Evolutionary conservation across 1,140 invertebrate species (phyloP), one percentile per base, ranked within the genome.

Genomic region (Lucilia cuprina): DNA sequence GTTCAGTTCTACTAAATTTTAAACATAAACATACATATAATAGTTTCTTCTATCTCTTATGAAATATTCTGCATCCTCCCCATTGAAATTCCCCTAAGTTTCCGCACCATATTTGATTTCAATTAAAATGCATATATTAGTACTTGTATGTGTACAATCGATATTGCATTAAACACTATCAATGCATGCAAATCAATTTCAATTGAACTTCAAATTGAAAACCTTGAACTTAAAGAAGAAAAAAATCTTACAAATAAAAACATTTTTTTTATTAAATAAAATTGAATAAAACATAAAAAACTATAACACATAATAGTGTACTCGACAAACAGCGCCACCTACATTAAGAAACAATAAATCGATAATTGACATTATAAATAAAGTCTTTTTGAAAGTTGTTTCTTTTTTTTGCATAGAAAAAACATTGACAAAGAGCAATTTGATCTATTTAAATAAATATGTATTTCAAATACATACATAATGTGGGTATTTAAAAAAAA

Each of bases 191-290:
- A 70, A 70, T 21, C 65, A 21, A 70, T 70, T 70, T 70, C n/a
- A 70, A 70, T 70, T 70, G 65, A 70, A 21, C 65, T 70, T 70
- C 65, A 70, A 30, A 70, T 70, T 70, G 19, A 25, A 70, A 70
- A 70, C 65, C 65, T 70, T 70, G 65, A 70, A 70, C 65, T 21
- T 21, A 70, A 70, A 17, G 3, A 8, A 60, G 1, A 60, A 60
- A 60, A 60, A 60, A 30, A 30, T 30, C 14, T n/a, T n/a, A 17
- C 0, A 7, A 60, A 60, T 7, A n/a, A n/a, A 60, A n/a, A 17
- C 55, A 70, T 21, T 70, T 12, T n/a, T 21, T 2, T 21, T 12
- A 70, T 70, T 55, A n/a, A 55, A 13, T 55, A 55, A 55, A 55
- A 55, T 55, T 13, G 12, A 55, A 55, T 14, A 55, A 55, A 17